Evolutionary conservation across 2,113 vertebrate species (phyloP).

Genomic region (Hyperopisus bebe): DNA sequence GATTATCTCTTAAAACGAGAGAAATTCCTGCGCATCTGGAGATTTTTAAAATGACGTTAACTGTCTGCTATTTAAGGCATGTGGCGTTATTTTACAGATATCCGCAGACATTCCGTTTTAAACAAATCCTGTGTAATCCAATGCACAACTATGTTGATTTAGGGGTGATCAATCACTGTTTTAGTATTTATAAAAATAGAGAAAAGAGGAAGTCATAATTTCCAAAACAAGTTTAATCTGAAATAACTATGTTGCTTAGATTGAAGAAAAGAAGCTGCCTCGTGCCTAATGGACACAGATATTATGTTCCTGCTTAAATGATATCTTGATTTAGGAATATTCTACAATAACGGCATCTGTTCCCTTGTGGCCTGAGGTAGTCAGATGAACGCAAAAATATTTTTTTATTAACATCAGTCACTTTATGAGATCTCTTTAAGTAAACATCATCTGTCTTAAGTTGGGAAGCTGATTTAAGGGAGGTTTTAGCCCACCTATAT

Average conservation of each 20-base stretch:
- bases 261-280: neutral
- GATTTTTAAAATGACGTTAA: neutral
- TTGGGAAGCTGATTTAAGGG: neutral
- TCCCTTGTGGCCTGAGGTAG: slow-evolving; percentile 17
- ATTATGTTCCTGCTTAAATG: neutral
- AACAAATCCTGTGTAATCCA: neutral
- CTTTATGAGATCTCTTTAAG: neutral
- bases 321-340: neutral
- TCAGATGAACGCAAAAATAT: slow-evolving; percentile 29
- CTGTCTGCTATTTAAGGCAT: neutral
- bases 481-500: neutral
- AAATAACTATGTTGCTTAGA: neutral
- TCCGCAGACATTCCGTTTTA: neutral
- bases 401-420: neutral
- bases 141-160: neutral
- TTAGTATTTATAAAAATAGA: neutral
- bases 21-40: neutral
- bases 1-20: neutral
- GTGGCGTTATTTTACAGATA: neutral
- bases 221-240: neutral
- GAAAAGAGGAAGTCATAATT: slow-evolving; percentile 9
- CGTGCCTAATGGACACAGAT: neutral
- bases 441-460: neutral
- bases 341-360: neutral
- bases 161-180: neutral